A percentile compares a stretch with the other conserved stretches of the same genome.
Evolutionary conservation across 2,888 invertebrate species (phyloP).

Genomic region (Coremacera marginata): DNA sequence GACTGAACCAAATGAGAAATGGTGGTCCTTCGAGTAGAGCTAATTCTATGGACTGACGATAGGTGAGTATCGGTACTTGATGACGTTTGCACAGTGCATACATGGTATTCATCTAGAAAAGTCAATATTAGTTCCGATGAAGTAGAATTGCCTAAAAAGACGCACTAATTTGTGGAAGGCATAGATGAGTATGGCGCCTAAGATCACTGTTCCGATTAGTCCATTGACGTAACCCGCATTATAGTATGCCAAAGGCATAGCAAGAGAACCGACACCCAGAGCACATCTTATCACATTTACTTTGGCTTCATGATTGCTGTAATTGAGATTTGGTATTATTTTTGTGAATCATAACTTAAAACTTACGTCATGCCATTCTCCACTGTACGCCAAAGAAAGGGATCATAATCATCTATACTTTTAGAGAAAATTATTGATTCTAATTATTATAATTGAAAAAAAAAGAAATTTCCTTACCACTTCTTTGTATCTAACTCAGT

Average conservation of each 20-base stretch:
- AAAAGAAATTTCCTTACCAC: too few relatives aligned
- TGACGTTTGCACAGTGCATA: conserved; percentile 71
- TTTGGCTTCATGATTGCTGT: conserved; percentile 75
- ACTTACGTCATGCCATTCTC: too few relatives aligned
- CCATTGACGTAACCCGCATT: conserved; percentile 87
- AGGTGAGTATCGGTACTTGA: conserved; percentile 79
- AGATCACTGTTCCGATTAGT: conserved; percentile 79
- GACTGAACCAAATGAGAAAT: conserved; percentile 73
- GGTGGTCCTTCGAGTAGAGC: conserved; percentile 81
- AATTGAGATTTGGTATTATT: background rate
- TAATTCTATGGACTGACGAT: conserved; percentile 83
- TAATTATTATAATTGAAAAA: too few relatives aligned
- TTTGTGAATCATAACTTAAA: too few relatives aligned
- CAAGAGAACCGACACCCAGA: conserved; percentile 92
- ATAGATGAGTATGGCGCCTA: conserved; percentile 86
- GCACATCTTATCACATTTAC: conserved; percentile 91
- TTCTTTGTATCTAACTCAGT: too few relatives aligned
- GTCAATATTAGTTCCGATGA: too few relatives aligned
- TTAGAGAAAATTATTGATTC: too few relatives aligned
- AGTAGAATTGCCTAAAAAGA: background rate
- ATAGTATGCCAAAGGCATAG: conserved; percentile 93
- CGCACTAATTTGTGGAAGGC: conserved; percentile 83
- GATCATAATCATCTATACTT: too few relatives aligned
- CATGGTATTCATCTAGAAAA: conserved; percentile 51
- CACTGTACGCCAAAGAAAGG: too few relatives aligned